Base-by-base conservation (phyloP, 2,888 invertebrate genomes). In the Tetheella fluctuosa region DNA sequence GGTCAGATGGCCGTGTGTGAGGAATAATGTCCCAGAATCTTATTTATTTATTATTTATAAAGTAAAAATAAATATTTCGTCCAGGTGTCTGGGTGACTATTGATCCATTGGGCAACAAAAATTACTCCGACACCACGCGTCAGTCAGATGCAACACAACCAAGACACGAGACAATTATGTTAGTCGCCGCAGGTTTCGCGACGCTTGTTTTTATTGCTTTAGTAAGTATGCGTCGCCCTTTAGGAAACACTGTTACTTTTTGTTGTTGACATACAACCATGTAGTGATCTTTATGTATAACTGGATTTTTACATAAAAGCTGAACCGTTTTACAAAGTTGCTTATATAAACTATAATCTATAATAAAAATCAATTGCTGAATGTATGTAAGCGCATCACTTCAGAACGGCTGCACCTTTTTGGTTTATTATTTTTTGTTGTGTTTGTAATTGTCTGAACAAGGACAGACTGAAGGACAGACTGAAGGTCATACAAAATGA, bases 91-190 rank as follows among this genome's bases (percentile, higher is more conserved):
- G 75, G 63, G 48, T 23, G 57, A 25, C 63, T 73, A 73, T 60
- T 67, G 66, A 70, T 69, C 70, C 71, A 76, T 64, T 71, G 71
- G 73, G 67, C 71, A 72, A 70, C 74, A 75, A 79, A 78, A 78
- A 78, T 79, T 76, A 77, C 70, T 77, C 77, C 67, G 76, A 76
- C 76, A 77, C 75, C 69, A 69, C 69, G 68, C 76, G 70, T 71
- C 70, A 10, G 48, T 34, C 23, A 68, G 71, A 70, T 65, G 59
- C 77, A 84, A 84, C 73, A 82, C 69, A 69, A 81, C 71, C 74
- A 78, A 77, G 74, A 80, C 74, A 65, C 68, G 62, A 78, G 69
- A 79, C 80, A 84, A 84, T 84, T 84, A 80, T 81, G 78, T 81
- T 77, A 69, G 73, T 67, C 73, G 76, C 77, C 72, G 63, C 68